A percentile compares a stretch with the other conserved stretches of the same genome.
These are phyloP conservation scores for Chaunax sp. DNA, from an alignment of 2,797 vertebrate genomes.

Conservation along the genomic window DNA sequence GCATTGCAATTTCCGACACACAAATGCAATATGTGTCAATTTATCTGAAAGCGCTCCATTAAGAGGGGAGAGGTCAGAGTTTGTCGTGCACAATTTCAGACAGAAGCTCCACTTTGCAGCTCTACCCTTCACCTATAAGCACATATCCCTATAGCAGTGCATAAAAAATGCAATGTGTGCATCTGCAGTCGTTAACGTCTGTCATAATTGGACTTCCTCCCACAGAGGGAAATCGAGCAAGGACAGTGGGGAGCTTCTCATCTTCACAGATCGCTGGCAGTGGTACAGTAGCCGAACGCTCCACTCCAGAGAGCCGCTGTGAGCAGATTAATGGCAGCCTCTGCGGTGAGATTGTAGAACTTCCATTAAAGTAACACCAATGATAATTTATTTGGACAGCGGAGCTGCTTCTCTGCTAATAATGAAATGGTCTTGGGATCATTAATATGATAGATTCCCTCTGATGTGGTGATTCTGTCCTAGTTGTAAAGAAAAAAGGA, in stretches of 20 bases:
- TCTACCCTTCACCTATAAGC: conserved; percentile 48
- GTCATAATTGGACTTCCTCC: conserved; percentile 59
- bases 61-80: conserved; percentile 49
- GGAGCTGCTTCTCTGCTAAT: conserved; percentile 72
- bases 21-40: conserved; percentile 69
- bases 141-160: conserved; percentile 32
- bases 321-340: conserved; percentile 71
- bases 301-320: conserved; percentile 49
- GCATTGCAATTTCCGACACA: conserved; percentile 62
- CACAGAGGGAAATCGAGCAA: conserved; percentile 38
- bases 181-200: conserved; percentile 54
- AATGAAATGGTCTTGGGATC: conserved; percentile 71
- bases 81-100: conserved; percentile 51
- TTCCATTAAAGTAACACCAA: conserved; percentile 74
- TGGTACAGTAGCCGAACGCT: conserved; percentile 39
- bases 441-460: conserved; percentile 76
- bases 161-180: conserved; percentile 54
- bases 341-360: conserved; percentile 67
- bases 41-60: conserved; percentile 63
- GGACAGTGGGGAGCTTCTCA: conserved; percentile 57
- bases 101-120: conserved; percentile 45
- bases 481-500: conserved; percentile 29
- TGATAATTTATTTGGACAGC: conserved; percentile 80
- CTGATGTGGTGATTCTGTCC: conserved; percentile 54
- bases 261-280: conserved; percentile 59